phyloP scores from a whole-genome alignment of 2,888 invertebrate species.

The Lasioglossum calceatum region DNA sequence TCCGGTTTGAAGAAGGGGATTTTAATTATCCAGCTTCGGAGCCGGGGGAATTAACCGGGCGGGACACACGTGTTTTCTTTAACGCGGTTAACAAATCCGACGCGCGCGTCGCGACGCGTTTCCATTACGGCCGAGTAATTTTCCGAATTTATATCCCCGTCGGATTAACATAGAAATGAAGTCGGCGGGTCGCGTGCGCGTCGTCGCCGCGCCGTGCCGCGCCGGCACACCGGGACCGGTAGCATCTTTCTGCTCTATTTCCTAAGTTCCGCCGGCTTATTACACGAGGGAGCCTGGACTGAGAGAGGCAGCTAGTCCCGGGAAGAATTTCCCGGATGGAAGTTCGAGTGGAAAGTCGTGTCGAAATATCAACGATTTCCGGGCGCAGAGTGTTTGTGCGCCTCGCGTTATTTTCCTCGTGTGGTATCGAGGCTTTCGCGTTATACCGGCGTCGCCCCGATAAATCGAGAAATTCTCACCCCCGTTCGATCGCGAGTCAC shows the following conservation, averaged over 20 bases:
- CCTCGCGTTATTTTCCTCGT: conserved; percentile 1
- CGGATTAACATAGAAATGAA: conserved; percentile 48
- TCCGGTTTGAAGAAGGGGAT: background rate
- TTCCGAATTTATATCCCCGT: conserved; percentile 38
- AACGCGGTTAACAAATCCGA: conserved; percentile 21
- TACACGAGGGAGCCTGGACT: conserved; percentile 30
- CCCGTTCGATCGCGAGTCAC: conserved; percentile 14
- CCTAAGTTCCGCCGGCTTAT: conserved; percentile 26
- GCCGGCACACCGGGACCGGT: background rate
- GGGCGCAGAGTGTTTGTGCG: background rate
- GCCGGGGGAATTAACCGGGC: background rate
- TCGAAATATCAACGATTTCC: conserved; percentile 40
- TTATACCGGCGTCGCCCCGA: background rate
- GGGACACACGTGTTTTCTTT: conserved; percentile 19
- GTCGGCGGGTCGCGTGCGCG: conserved; percentile 5
- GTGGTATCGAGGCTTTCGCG: background rate
- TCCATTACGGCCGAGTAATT: conserved; percentile 27
- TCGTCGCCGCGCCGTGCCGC: background rate
- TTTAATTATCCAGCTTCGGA: conserved; percentile 6
- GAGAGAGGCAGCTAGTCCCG: background rate
- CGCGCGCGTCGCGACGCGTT: background rate
- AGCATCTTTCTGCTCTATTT: conserved; percentile 9
- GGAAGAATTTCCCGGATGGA: conserved; percentile 22
- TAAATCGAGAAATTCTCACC: conserved; percentile 38
- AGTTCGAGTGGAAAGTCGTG: conserved; percentile 56